phyloP scores from a whole-genome alignment of 2,113 vertebrate genomes.

The Natator depressus region DNA sequence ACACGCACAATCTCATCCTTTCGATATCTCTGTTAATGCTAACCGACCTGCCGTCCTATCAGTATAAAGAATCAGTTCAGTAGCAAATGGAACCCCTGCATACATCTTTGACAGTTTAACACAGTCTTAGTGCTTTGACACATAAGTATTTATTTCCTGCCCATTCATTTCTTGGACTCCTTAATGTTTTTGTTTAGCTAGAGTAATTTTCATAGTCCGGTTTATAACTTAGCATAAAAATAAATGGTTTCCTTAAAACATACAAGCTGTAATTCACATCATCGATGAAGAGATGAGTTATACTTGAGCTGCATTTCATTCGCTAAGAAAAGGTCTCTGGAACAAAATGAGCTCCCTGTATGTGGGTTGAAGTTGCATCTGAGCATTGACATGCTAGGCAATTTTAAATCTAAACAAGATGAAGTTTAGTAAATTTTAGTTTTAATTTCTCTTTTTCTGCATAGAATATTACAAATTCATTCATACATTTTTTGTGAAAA shows the following conservation, averaged over 20 bases:
- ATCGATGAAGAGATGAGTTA: not conserved
- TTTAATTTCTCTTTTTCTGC: fast-evolving
- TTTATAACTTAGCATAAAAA: conserved; percentile 54
- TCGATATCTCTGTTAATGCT: not conserved
- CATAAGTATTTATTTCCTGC: conserved; percentile 22
- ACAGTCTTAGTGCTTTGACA: conserved; percentile 1
- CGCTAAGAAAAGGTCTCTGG: not conserved
- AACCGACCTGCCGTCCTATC: not conserved
- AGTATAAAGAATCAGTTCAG: not conserved
- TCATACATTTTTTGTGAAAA: not conserved
- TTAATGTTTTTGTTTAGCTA: conserved; percentile 52
- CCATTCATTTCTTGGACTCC: conserved; percentile 36
- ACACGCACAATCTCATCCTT: conserved; percentile 1
- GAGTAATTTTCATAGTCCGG: conserved; percentile 30
- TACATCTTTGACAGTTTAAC: conserved; percentile 24
- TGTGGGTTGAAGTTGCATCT: not conserved
- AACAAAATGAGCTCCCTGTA: not conserved
- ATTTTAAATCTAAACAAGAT: conserved; percentile 5
- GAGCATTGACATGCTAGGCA: not conserved
- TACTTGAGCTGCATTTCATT: not conserved
- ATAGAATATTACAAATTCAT: not conserved
- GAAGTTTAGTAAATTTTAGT: not conserved
- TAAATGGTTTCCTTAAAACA: conserved; percentile 54
- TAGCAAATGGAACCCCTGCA: not conserved
- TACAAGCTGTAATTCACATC: conserved; percentile 25